These are phyloP conservation scores for Parazoanthus atlanticus DNA, from an alignment of 92 coral and sea anemone species.

Conservation along the genomic window DNA sequence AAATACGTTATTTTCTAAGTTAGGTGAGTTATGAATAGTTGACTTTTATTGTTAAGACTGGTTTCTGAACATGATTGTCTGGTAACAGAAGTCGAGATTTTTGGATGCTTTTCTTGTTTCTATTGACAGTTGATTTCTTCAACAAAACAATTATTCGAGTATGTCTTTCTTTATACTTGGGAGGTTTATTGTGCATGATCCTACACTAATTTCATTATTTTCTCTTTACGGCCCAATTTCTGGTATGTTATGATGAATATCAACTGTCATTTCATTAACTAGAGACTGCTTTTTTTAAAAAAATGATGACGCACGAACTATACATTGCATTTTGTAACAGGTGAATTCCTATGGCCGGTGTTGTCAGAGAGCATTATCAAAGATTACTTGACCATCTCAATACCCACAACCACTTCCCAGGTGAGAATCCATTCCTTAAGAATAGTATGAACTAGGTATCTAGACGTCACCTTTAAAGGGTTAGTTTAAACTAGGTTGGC, in stretches of 20 bases:
- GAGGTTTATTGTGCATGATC: too few species aligned
- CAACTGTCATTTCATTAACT: too few species aligned
- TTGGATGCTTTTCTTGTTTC: neutral
- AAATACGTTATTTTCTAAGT: conserved; percentile 4
- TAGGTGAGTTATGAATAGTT: conserved; percentile 28
- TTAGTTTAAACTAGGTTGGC: neutral
- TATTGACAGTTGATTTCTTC: neutral
- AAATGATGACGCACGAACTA: neutral
- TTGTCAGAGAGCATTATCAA: conserved; percentile 79
- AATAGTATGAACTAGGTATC: neutral
- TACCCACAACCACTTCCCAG: conserved; percentile 91
- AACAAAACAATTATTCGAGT: too few species aligned
- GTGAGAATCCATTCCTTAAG: conserved; percentile 27
- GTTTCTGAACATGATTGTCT: too few species aligned
- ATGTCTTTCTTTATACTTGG: too few species aligned
- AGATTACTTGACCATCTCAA: conserved; percentile 74
- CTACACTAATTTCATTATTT: too few species aligned
- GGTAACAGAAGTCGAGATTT: neutral
- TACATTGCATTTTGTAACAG: conserved; percentile 28
- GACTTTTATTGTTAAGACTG: neutral
- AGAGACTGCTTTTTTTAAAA: too few species aligned
- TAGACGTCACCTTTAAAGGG: neutral
- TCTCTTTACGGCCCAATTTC: too few species aligned
- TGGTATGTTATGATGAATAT: too few species aligned
- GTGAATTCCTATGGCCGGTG: conserved; percentile 77